A percentile compares a stretch with the other conserved stretches of the same genome.
These are phyloP conservation scores for Cyphotilapia sp. DNA, from an alignment of 2,113 vertebrate genomes.

Conservation along the genomic window DNA sequence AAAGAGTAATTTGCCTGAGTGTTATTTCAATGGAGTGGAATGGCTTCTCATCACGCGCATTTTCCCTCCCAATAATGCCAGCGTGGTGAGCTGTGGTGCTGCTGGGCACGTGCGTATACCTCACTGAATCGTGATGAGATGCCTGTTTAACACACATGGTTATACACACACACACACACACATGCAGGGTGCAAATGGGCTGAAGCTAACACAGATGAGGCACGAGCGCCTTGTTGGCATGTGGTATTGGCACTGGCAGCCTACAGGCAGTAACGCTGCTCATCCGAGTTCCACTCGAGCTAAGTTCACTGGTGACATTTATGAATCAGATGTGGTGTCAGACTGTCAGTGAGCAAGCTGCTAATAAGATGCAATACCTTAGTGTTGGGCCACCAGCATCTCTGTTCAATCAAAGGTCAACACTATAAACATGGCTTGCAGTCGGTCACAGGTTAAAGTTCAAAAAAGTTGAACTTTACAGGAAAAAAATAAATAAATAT, in stretches of 20 bases:
- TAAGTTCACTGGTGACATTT: not conserved
- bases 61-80: slow-evolving; percentile 23
- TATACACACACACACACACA: not conserved
- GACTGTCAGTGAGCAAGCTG: not conserved
- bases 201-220: not conserved
- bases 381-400: not conserved
- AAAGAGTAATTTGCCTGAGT: slow-evolving; percentile 50
- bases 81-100: not conserved
- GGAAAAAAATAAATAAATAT: not conserved
- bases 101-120: not conserved
- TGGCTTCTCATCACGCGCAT: slow-evolving; percentile 39
- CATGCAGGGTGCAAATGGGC: not conserved
- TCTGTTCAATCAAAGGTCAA: not conserved
- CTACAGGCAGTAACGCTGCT: not conserved
- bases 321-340: not conserved
- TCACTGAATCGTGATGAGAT: slow-evolving; percentile 9
- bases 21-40: slow-evolving; percentile 53
- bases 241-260: not conserved
- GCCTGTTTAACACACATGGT: slow-evolving; percentile 6
- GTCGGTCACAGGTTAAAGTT: not conserved
- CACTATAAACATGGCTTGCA: not conserved
- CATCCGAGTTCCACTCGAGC: not conserved
- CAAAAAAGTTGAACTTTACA: not conserved
- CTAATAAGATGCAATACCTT: not conserved
- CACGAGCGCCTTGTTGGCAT: not conserved